Conservation (phyloP, 2,797 vertebrate species). For the Melanotaenia boesemani region DNA sequence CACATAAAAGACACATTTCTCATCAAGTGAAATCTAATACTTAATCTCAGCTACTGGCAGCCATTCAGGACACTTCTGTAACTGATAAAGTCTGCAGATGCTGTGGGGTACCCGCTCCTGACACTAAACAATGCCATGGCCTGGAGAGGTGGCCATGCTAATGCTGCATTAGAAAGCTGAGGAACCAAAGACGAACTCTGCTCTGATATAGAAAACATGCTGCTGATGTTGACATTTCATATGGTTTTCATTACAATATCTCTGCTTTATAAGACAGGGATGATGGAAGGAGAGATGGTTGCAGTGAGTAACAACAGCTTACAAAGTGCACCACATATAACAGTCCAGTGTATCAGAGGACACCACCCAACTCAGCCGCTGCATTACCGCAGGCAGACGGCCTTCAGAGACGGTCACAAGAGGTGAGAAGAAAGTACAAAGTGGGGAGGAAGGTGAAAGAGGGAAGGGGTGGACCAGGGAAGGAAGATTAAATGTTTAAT, state of each 20-base stretch:
- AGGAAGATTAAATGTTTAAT: constrained; percentile 31
- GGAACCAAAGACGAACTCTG: neutral
- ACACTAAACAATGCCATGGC: neutral
- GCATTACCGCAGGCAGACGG: constrained; percentile 35
- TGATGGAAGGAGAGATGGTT: constrained; percentile 5
- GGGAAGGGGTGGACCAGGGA: constrained; percentile 2
- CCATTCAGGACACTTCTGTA: too few species aligned
- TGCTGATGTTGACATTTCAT: constrained; percentile 24
- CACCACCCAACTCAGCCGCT: constrained; percentile 9
- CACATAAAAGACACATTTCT: too few species aligned
- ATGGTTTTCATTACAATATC: constrained; percentile 28
- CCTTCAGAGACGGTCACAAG: constrained; percentile 27
- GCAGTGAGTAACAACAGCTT: constrained; percentile 22
- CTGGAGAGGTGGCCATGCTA: neutral
- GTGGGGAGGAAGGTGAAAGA: constrained; percentile 4
- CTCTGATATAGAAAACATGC: constrained; percentile 10
- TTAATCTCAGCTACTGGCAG: too few species aligned
- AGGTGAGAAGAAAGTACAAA: neutral
- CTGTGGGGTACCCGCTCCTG: constrained; percentile 2
- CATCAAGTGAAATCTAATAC: too few species aligned
- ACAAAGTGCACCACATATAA: constrained; percentile 20
- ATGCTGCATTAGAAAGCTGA: neutral
- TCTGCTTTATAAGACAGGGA: constrained; percentile 27
- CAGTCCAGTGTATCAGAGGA: constrained; percentile 19
- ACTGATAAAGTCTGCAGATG: too few species aligned